Base-by-base conservation (phyloP, 2,888 invertebrate genomes). In the Microctonus hyperodae region DNA sequence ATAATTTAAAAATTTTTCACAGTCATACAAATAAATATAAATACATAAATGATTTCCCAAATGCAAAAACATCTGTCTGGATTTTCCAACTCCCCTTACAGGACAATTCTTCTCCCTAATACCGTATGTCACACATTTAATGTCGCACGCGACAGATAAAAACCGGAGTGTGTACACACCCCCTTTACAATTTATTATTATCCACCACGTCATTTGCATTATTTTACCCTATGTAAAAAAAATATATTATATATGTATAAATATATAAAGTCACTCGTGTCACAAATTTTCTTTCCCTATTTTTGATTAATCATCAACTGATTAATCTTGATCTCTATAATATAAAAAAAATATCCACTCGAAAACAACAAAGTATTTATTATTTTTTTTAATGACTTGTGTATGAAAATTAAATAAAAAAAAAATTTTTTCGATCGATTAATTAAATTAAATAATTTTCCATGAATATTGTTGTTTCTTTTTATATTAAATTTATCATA, bases 111-210 rank as follows among this genome's bases (percentile, higher is more conserved):
- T 16, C 44, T 16, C 44, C 37, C 44, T 22, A 10, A 31, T n/a
- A 35, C 56, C 35, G 33, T 56, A 33, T 56, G 56, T 56, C 56
- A 56, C 16, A 31, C 56, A 56, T 44, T 44, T 44, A 44, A 44
- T 44, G 16, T 44, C 16, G 44, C 44, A 44, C 56, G 56, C 56
- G 56, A 56, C 56, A 22, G 33, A 56, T 33, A 56, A 31, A 56
- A 33, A 33, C 20, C 22, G 16, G 2, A 16, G 56, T 28, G 16
- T 56, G 20, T n/a, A n/a, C n/a, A n/a, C 33, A 44, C 44, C 44
- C 44, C 44, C n/a, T 44, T 44, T 44, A 16, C 16, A n/a, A 37
- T 44, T 16, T 16, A 44, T 16, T 16, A 16, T 16, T 44, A 44
- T 44, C 16, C 44, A 16, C 44, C 44, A 44, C 44, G 44, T 16